These are phyloP conservation scores for Simalia tracyae DNA, from an alignment of 2,797 vertebrate species.

Conservation along the genomic window DNA sequence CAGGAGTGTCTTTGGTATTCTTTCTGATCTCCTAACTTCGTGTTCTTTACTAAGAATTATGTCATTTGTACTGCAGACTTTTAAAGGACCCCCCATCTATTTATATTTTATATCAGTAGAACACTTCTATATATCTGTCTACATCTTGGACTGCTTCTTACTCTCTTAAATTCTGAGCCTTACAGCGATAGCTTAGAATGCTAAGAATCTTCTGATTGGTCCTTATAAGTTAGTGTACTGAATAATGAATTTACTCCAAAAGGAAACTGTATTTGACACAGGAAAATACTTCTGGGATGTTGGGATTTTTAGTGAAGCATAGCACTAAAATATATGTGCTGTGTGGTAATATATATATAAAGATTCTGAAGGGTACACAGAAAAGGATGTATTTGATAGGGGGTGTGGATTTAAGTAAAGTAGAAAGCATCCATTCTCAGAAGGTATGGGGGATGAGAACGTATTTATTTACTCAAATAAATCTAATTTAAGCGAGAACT, in stretches of 20 bases:
- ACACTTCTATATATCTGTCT: too few relatives aligned
- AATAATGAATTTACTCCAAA: constrained; percentile 33
- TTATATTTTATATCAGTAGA: neutral
- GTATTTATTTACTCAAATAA: neutral
- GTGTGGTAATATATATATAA: constrained; percentile 14
- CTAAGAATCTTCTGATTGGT: constrained; percentile 39
- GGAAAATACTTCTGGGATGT: constrained; percentile 38
- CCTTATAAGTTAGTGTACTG: constrained; percentile 35
- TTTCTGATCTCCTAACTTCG: too few relatives aligned
- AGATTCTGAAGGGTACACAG: constrained; percentile 36
- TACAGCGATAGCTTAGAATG: constrained; percentile 33
- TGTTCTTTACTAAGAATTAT: too few relatives aligned
- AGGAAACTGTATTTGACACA: constrained; percentile 44
- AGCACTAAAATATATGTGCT: neutral
- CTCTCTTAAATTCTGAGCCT: constrained; percentile 14
- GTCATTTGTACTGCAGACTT: too few relatives aligned
- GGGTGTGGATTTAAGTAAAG: neutral
- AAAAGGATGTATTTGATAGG: rapidly evolving
- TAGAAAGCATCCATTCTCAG: constrained; percentile 11
- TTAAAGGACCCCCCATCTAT: too few relatives aligned
- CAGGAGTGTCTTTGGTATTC: too few relatives aligned
- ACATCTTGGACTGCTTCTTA: neutral
- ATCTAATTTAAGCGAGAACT: neutral
- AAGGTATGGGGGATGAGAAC: neutral
- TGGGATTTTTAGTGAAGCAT: constrained; percentile 18